Percentiles rank a stretch among this genome's conserved stretches.
phyloP scores from a whole-genome alignment of 2,888 invertebrate species.

The Drosophila demipolita region DNA sequence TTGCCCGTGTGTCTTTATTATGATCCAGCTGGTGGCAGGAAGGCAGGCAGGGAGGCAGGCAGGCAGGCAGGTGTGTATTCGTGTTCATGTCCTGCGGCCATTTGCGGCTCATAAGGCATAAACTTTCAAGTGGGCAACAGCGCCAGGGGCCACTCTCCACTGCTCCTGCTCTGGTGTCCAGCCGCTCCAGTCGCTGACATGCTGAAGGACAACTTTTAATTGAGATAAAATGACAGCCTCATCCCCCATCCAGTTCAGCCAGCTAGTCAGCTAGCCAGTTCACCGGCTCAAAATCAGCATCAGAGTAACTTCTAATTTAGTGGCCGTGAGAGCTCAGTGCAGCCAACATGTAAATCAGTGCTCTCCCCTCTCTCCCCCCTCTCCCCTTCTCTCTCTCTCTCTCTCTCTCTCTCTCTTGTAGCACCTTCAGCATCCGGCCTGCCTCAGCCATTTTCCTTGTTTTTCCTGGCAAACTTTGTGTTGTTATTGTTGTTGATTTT shows the following conservation, averaged over 20 bases:
- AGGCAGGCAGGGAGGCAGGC: slow-evolving; percentile 10
- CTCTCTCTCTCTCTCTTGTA: slow-evolving; percentile 61
- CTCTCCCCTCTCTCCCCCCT: slow-evolving; percentile 30
- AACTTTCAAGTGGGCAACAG: slow-evolving; percentile 78
- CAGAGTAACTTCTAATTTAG: slow-evolving; percentile 82
- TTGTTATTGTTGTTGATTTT: slow-evolving; percentile 42
- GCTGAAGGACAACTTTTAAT: slow-evolving; percentile 80
- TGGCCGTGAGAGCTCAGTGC: slow-evolving; percentile 71
- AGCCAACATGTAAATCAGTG: slow-evolving; percentile 76
- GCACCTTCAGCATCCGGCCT: slow-evolving; percentile 46
- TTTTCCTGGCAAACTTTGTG: slow-evolving; percentile 66
- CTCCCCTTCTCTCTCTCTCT: slow-evolving; percentile 61
- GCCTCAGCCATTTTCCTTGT: slow-evolving; percentile 49
- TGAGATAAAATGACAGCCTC: slow-evolving; percentile 74
- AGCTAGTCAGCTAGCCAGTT: not conserved
- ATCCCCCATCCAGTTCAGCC: slow-evolving; percentile 4
- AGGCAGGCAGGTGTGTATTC: slow-evolving; percentile 34
- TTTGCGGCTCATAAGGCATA: slow-evolving; percentile 81
- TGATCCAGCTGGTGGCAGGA: slow-evolving; percentile 27
- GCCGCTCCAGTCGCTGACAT: slow-evolving; percentile 61
- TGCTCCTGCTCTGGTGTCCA: not conserved
- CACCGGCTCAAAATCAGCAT: slow-evolving; percentile 68
- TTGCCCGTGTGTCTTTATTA: slow-evolving; percentile 73
- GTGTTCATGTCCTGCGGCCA: slow-evolving; percentile 72
- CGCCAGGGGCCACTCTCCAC: slow-evolving; percentile 32